Base-by-base conservation (phyloP, 2,888 invertebrate species). In the Spilarctia lutea region DNA sequence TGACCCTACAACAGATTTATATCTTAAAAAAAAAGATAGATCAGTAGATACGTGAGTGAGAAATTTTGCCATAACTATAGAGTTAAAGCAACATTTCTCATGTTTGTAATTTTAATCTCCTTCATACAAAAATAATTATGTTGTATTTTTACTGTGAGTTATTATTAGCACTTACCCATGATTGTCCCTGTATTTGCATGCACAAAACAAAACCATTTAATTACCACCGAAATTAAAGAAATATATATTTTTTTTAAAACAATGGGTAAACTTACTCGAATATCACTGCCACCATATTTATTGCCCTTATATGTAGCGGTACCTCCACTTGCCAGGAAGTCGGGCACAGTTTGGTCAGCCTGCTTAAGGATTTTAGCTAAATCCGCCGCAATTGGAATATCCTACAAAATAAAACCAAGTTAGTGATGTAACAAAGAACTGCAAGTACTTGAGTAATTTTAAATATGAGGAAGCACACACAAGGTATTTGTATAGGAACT, bases 311-410 rank as follows among this genome's bases (percentile, higher is more conserved):
- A 96, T 0, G 96, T 94, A 30, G 88, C 96, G 78, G 94, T 95
- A 86, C 95, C 94, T 8, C 95, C 94, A 39, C 91, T 91, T 52
- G 91, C 92, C 33, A 99, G 89, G 96, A 98, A 99, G 13, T 97
- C 97, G 0, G 99, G 99, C 11, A 99, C 96, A 0, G 96, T 89
- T 90, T 99, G 99, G 0, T 96, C 96, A 0, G 99, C 98, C 89
- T 98, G 98, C 74, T 96, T 95, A 33, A 99, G 93, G 71, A 98
- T 98, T 86, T 97, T 97, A 0, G 97, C 96, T 63, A 99, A 94
- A 80, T 97, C 97, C 0, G 94, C 92, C 0, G 97, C 96, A 1
- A 99, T 83, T 0, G 94, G 93, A 0, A 89, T 77, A 88, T 99
- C 98, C 90, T 95, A 81, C 2, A 33, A 70, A 56, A 48, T 30